Conservation (phyloP, 2,113 vertebrate species). For the Rhinichthys klamathensis region DNA sequence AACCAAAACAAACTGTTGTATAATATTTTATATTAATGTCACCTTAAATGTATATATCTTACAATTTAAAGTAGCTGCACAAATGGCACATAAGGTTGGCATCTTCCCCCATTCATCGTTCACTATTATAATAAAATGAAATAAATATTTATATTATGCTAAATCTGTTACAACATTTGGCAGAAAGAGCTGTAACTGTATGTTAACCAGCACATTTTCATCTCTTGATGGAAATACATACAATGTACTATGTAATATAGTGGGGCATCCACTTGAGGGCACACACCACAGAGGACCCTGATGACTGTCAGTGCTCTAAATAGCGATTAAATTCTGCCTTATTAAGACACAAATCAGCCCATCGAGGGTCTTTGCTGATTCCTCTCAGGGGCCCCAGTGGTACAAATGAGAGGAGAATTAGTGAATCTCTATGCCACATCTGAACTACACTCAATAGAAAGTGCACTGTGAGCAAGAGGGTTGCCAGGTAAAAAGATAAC, state of each 20-base stretch:
- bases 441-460: constrained; percentile 45
- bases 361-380: constrained; percentile 29
- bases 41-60: too few species aligned
- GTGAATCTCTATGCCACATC: constrained; percentile 32
- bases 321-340: constrained; percentile 61
- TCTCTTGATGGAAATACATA: background rate
- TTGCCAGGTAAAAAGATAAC: constrained; percentile 59
- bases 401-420: constrained; percentile 34
- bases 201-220: background rate
- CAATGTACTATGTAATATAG: background rate
- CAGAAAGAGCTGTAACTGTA: too few species aligned
- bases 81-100: too few species aligned
- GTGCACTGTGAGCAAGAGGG: constrained; percentile 38
- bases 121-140: too few species aligned
- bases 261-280: constrained; percentile 32
- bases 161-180: too few species aligned
- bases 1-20: too few species aligned
- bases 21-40: too few species aligned
- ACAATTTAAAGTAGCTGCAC: too few species aligned
- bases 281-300: background rate
- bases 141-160: too few species aligned
- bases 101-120: too few species aligned
- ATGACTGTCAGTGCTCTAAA: constrained; percentile 45
- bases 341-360: constrained; percentile 62
- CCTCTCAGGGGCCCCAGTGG: constrained; percentile 19